These are phyloP conservation scores for Orthosia gracilis DNA, from an alignment of 2,888 invertebrate genomes.

Conservation along the genomic window DNA sequence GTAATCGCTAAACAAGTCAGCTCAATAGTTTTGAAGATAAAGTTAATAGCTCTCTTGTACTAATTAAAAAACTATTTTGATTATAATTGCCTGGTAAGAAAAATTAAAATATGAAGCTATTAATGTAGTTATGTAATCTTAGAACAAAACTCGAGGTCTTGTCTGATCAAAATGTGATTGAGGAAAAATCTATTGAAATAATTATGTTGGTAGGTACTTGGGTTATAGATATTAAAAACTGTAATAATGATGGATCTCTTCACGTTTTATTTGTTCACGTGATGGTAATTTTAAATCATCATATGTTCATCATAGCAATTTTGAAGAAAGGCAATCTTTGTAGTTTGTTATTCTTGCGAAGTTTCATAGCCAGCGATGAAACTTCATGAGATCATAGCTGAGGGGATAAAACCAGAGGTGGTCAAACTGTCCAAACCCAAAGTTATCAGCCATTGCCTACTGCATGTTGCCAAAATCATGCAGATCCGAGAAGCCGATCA, in stretches of 20 bases:
- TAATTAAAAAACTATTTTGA: slow-evolving; percentile 9
- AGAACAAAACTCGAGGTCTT: too few species aligned
- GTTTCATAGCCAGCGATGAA: background rate
- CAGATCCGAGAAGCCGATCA: background rate
- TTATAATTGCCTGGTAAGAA: background rate
- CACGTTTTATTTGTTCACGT: background rate
- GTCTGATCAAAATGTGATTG: background rate
- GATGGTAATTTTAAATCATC: background rate
- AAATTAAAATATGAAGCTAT: background rate
- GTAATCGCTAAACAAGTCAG: slow-evolving; percentile 4
- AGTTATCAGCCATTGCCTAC: too few species aligned
- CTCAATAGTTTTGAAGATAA: slow-evolving; percentile 11
- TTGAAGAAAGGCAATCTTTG: background rate
- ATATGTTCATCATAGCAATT: background rate
- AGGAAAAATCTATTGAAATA: background rate
- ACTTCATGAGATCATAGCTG: too few species aligned
- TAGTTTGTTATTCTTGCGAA: too few species aligned
- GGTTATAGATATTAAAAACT: background rate
- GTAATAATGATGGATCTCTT: background rate
- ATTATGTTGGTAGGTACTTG: background rate
- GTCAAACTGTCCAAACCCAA: too few species aligned
- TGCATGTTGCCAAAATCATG: too few species aligned
- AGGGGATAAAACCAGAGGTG: too few species aligned
- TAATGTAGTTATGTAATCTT: background rate
- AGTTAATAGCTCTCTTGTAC: slow-evolving; percentile 18